phyloP scores from a whole-genome alignment of 2,888 invertebrate genomes.

The Cyaniris semiargus region DNA sequence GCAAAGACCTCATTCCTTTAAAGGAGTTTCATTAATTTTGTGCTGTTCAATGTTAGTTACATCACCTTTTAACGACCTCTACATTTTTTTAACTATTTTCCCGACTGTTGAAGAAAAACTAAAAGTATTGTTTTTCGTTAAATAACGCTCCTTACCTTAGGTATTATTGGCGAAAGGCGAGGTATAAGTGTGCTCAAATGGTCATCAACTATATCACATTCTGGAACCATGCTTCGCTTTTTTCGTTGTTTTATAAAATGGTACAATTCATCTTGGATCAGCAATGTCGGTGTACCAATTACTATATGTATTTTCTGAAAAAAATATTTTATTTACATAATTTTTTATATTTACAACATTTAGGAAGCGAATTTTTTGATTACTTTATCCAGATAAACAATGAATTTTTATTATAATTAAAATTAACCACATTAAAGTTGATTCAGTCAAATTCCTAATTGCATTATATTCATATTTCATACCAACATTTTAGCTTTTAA shows the following conservation, averaged over 20 bases:
- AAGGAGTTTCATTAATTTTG: no score
- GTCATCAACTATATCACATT: conserved; percentile 44
- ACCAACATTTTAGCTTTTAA: no score
- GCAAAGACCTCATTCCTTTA: no score
- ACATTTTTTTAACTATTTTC: no score
- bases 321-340: not conserved
- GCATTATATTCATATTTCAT: no score
- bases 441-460: no score
- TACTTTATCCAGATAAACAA: no score
- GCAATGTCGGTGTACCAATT: conserved; percentile 80
- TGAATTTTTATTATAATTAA: no score
- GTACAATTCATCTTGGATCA: conserved; percentile 81
- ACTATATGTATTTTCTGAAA: conserved; percentile 84
- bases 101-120: not conserved
- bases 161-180: conserved; percentile 87
- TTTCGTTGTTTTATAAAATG: conserved; percentile 69
- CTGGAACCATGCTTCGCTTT: conserved; percentile 45
- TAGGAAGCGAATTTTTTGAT: no score
- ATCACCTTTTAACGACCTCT: no score
- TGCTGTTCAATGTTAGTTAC: no score
- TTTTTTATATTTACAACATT: not conserved
- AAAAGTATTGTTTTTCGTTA: conserved; percentile 9
- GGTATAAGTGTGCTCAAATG: conserved; percentile 76
- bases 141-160: conserved; percentile 80
- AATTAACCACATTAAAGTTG: no score